phyloP scores from a whole-genome alignment of 2,888 invertebrate genomes.

The Helobdella robusta region DNA sequence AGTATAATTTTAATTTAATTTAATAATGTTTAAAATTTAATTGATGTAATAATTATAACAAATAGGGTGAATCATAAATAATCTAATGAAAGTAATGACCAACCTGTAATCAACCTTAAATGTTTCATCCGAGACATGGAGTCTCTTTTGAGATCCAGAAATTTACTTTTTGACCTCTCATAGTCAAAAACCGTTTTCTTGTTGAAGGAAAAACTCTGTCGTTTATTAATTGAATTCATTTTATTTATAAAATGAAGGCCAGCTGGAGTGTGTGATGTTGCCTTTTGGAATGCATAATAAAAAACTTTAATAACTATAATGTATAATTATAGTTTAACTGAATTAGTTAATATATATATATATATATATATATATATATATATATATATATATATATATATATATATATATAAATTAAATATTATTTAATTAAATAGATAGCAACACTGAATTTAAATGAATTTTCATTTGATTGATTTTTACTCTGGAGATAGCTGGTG shows the following conservation, averaged over 20 bases:
- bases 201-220: conserved; percentile 20
- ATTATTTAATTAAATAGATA: not conserved
- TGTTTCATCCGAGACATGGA: conserved; percentile 10
- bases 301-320: too few relatives aligned
- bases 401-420: not conserved
- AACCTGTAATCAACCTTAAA: conserved; percentile 17
- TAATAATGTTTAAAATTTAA: too few relatives aligned
- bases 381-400: conserved; percentile 11
- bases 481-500: not conserved
- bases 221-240: not conserved
- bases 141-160: conserved; percentile 15
- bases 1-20: too few relatives aligned
- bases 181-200: conserved; percentile 22
- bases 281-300: too few relatives aligned
- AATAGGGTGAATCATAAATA: too few relatives aligned
- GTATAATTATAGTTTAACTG: not conserved
- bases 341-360: not conserved
- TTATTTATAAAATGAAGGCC: too few relatives aligned
- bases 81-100: too few relatives aligned
- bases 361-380: conserved; percentile 6
- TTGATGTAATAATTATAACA: too few relatives aligned
- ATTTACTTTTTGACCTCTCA: conserved; percentile 18
- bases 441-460: not conserved
- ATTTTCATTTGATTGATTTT: not conserved
- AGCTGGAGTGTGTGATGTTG: too few relatives aligned